Conservation (phyloP, 2,113 vertebrate species). For the Sinocyclocheilus anophthalmus region DNA sequence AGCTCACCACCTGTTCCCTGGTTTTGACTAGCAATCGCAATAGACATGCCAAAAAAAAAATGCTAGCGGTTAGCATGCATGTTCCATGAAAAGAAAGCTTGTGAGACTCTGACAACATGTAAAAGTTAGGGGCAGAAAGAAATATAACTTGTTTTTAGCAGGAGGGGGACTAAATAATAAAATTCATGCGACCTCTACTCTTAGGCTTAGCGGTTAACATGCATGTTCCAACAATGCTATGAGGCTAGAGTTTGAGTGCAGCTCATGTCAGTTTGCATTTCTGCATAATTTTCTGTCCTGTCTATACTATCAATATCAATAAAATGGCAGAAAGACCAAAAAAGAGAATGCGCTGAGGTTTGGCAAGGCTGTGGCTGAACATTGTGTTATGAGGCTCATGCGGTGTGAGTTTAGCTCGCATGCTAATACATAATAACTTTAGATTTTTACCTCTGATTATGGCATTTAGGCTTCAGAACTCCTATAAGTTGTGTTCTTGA, state of each 20-base stretch:
- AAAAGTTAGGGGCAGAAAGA: too few relatives aligned
- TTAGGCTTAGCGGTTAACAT: not conserved
- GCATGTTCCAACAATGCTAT: not conserved
- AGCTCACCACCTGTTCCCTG: not conserved
- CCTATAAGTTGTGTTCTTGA: too few relatives aligned
- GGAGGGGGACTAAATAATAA: not conserved
- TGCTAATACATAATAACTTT: too few relatives aligned
- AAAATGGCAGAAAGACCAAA: not conserved
- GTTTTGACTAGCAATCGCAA: not conserved
- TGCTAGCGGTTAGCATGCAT: not conserved
- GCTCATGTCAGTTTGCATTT: not conserved
- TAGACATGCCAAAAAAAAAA: not conserved
- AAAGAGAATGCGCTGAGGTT: not conserved
- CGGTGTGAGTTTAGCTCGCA: not conserved
- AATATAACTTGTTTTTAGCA: not conserved
- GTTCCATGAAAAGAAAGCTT: not conserved
- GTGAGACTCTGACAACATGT: not conserved
- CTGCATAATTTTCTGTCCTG: not conserved
- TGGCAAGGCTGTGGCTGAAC: not conserved
- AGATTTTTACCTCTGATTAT: too few relatives aligned
- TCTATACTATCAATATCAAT: not conserved
- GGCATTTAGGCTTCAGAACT: too few relatives aligned
- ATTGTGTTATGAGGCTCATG: not conserved
- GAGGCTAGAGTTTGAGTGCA: not conserved
- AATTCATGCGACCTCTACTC: not conserved